Conservation (phyloP, 2,888 invertebrate genomes). For the Caenorhabditis doughertyi region DNA sequence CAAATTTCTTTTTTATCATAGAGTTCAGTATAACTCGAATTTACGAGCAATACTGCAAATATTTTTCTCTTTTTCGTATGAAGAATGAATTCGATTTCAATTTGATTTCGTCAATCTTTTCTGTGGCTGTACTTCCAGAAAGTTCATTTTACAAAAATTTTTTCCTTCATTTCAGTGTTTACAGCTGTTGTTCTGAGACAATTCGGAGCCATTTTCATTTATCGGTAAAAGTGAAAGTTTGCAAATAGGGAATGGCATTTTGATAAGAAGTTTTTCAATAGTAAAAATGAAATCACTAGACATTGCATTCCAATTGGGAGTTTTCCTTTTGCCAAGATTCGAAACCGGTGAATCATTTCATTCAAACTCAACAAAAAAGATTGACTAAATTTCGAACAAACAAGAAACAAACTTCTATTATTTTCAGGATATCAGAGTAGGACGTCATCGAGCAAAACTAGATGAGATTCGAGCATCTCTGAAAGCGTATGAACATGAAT, state of each 20-base stretch:
- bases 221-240: conserved; percentile 45
- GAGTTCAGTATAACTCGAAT: too few relatives aligned
- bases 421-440: conserved; percentile 72
- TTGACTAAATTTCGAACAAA: not conserved
- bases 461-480: conserved; percentile 79
- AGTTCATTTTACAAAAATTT: not conserved
- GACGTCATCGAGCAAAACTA: conserved; percentile 80
- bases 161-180: too few relatives aligned
- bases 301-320: conserved; percentile 4
- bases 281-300: conserved; percentile 29
- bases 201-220: conserved; percentile 36
- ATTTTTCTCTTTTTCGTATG: too few relatives aligned
- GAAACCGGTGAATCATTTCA: conserved; percentile 31
- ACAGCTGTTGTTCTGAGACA: conserved; percentile 35
- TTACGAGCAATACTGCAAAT: too few relatives aligned
- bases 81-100: too few relatives aligned
- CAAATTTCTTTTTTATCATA: too few relatives aligned
- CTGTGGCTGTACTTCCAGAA: too few relatives aligned
- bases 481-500: conserved; percentile 75
- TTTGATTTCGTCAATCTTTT: too few relatives aligned
- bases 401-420: not conserved
- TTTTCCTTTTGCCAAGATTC: not conserved
- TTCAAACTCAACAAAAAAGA: not conserved
- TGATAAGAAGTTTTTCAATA: conserved; percentile 36
- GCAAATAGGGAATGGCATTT: conserved; percentile 13